Conservation (phyloP, 2,113 vertebrate species). For the Pygoscelis antarcticus region DNA sequence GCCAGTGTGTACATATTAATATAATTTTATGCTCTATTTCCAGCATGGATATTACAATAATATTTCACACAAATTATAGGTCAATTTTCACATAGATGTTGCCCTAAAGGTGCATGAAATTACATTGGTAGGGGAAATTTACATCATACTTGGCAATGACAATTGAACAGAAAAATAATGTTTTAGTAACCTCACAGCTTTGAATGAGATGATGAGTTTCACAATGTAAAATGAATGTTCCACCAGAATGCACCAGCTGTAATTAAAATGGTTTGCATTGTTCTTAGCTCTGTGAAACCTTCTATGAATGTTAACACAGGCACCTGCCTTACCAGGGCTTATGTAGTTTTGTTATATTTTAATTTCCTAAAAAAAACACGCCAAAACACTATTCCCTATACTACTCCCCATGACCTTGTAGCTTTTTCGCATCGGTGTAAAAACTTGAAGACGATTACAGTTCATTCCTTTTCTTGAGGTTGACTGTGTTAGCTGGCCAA, state of each 20-base stretch:
- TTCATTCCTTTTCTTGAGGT: background rate
- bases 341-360: background rate
- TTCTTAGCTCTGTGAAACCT: background rate
- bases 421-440: background rate
- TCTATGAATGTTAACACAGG: background rate
- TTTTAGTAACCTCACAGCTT: background rate
- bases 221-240: background rate
- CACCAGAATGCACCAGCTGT: background rate
- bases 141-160: background rate
- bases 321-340: background rate
- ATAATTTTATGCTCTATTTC: constrained; percentile 48
- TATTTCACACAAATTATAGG: constrained; percentile 43
- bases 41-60: constrained; percentile 33
- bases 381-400: background rate
- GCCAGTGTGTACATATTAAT: background rate
- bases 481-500: background rate
- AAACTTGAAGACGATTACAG: background rate
- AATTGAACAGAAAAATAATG: background rate
- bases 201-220: background rate
- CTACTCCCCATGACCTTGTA: background rate
- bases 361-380: background rate
- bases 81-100: constrained; percentile 37
- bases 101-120: constrained; percentile 38
- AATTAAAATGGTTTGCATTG: constrained; percentile 3
- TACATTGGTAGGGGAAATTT: background rate